phyloP scores from a whole-genome alignment of 92 coral and sea anemone species.

The Porites evermanni region DNA sequence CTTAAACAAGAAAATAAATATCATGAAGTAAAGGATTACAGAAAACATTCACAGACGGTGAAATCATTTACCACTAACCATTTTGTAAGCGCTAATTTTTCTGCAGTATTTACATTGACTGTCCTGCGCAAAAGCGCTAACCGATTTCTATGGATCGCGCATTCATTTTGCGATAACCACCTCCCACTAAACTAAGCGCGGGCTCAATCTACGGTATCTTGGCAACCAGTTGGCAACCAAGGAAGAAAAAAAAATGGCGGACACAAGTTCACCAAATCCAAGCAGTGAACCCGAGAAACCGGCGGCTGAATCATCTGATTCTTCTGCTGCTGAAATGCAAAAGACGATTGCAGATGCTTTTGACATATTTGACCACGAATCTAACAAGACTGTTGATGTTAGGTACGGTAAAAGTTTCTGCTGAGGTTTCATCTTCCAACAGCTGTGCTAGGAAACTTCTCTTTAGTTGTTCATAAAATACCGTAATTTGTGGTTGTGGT shows the following conservation, averaged over 20 bases:
- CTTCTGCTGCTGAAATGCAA: constrained; percentile 90
- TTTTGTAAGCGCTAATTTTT: neutral
- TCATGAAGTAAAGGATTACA: neutral
- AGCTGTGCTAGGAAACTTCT: neutral
- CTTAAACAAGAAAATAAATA: constrained; percentile 54
- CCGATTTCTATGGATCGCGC: constrained; percentile 9
- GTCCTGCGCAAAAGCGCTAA: constrained; percentile 16
- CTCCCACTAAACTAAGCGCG: constrained; percentile 2
- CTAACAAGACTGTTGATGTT: constrained; percentile 99
- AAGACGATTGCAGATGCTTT: constrained; percentile 92
- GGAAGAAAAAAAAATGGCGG: constrained; percentile 91
- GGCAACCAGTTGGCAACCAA: constrained; percentile 69
- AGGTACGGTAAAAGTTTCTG: constrained; percentile 62
- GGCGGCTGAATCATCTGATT: constrained; percentile 75
- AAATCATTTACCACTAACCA: neutral
- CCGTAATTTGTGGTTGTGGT: constrained; percentile 4
- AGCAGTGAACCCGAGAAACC: constrained; percentile 76
- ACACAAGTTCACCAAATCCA: constrained; percentile 54
- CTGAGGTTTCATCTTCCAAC: neutral
- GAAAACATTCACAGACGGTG: neutral
- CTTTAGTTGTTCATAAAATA: neutral
- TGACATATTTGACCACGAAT: constrained; percentile 98
- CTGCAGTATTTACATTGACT: neutral
- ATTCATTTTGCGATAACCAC: neutral
- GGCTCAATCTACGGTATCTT: constrained; percentile 12